Evolutionary conservation across 1,140 invertebrate genomes (phyloP).

Genomic region (Brachionus koreanus): DNA sequence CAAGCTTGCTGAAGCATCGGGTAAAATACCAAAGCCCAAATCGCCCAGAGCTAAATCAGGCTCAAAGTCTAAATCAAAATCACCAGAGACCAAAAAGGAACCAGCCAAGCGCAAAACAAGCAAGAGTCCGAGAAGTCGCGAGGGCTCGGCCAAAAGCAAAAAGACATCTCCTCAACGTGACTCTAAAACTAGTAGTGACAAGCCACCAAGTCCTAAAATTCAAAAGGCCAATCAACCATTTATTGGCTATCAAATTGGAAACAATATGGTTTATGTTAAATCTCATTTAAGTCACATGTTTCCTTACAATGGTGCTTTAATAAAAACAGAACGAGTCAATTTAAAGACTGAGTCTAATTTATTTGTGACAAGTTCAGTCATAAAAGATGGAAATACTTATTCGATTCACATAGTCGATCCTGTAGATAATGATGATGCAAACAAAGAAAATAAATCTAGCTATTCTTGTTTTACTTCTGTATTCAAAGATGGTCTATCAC

Average conservation of each 20-base stretch:
- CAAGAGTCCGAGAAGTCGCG: background rate
- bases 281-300: conserved; percentile 54
- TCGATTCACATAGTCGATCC: conserved; percentile 56
- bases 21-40: conserved; percentile 50
- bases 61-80: conserved; percentile 46
- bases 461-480: conserved; percentile 45
- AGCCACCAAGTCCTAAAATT: background rate
- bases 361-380: conserved; percentile 49
- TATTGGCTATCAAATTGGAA: conserved; percentile 55
- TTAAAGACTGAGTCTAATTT: conserved; percentile 48
- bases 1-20: conserved; percentile 51
- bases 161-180: conserved; percentile 46
- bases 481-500: conserved; percentile 26
- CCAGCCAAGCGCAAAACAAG: background rate
- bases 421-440: background rate
- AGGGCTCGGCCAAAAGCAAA: conserved; percentile 42
- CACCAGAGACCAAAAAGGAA: background rate
- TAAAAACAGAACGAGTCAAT: conserved; percentile 53
- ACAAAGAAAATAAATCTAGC: background rate
- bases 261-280: conserved; percentile 53
- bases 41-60: conserved; percentile 48
- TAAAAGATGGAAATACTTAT: conserved; percentile 57
- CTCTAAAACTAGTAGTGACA: conserved; percentile 18
- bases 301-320: conserved; percentile 55
- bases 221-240: conserved; percentile 26